phyloP scores from a whole-genome alignment of 2,888 invertebrate species.

The Catocala fraxini region DNA sequence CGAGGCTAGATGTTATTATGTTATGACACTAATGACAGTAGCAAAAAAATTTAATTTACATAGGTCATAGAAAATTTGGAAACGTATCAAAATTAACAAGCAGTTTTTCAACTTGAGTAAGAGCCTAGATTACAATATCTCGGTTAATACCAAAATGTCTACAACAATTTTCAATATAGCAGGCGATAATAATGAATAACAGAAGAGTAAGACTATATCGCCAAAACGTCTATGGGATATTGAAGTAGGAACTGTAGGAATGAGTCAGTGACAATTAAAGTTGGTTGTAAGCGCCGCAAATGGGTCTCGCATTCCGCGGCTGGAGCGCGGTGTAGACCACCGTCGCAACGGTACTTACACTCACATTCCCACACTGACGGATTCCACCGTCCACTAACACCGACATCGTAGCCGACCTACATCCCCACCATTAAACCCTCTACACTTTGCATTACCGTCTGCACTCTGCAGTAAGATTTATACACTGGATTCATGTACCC shows the following conservation, averaged over 20 bases:
- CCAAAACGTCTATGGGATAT: slow-evolving; percentile 47
- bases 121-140: too few relatives aligned
- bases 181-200: not conserved
- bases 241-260: slow-evolving; percentile 59
- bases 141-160: too few relatives aligned
- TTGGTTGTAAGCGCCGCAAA: slow-evolving; percentile 73
- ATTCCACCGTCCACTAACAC: slow-evolving; percentile 71
- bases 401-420: slow-evolving; percentile 70
- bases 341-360: slow-evolving; percentile 83
- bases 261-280: slow-evolving; percentile 75
- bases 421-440: slow-evolving; percentile 62
- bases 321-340: slow-evolving; percentile 64
- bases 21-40: slow-evolving; percentile 18
- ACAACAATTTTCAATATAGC: too few relatives aligned
- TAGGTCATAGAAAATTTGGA: slow-evolving; percentile 15
- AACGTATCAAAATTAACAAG: not conserved
- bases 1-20: slow-evolving; percentile 32
- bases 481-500: slow-evolving; percentile 8
- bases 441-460: slow-evolving; percentile 35
- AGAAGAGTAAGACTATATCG: not conserved
- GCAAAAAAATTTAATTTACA: slow-evolving; percentile 30
- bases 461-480: slow-evolving; percentile 28
- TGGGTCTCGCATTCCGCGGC: slow-evolving; percentile 84
- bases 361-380: slow-evolving; percentile 85
- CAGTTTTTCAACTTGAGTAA: not conserved